Percentiles rank a stretch among this genome's conserved stretches.
phyloP scores from a whole-genome alignment of 2,113 vertebrate species.

The Charina bottae region DNA sequence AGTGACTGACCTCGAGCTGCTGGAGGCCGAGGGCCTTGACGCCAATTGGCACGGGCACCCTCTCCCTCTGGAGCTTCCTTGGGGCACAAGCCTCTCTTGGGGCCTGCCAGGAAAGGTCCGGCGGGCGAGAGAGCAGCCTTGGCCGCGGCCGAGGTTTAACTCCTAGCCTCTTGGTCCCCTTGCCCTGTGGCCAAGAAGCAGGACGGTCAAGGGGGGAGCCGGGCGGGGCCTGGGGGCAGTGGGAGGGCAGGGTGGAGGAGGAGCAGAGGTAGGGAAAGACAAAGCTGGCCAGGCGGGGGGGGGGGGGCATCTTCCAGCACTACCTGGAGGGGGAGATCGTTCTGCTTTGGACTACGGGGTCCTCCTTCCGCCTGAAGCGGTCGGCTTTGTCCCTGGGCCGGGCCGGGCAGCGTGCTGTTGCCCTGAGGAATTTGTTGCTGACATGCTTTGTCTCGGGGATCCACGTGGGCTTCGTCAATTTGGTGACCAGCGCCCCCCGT shows the following conservation, averaged over 20 bases:
- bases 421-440: background rate
- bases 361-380: background rate
- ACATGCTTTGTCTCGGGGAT: background rate
- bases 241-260: background rate
- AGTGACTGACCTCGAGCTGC: conserved; percentile 66
- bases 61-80: background rate
- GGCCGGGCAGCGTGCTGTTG: too few relatives aligned
- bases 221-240: background rate
- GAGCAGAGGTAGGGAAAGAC: background rate
- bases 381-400: background rate
- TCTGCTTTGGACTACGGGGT: background rate
- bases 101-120: background rate
- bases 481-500: background rate
- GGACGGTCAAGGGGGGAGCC: background rate
- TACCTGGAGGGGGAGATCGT: background rate
- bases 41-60: conserved; percentile 7
- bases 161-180: background rate
- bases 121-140: background rate
- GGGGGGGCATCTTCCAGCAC: background rate
- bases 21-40: conserved; percentile 50
- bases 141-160: background rate
- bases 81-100: background rate
- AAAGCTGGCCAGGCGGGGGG: background rate
- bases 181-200: background rate
- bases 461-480: background rate